Evolutionary conservation across 2,888 invertebrate genomes (phyloP).

Genomic region (Spatulosminthurus flaviceps): DNA sequence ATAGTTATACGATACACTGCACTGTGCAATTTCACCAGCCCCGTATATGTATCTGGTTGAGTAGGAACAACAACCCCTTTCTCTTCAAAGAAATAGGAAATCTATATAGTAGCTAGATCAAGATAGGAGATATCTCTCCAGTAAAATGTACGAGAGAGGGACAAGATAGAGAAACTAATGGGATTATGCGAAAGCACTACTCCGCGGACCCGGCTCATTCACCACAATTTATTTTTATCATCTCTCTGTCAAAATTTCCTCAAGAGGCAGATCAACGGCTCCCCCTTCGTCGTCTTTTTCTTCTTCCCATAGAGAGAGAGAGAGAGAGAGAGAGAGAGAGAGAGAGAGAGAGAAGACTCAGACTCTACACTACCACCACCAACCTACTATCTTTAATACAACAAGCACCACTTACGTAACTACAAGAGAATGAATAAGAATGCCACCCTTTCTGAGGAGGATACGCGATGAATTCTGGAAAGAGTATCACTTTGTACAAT

Average conservation of each 20-base stretch:
- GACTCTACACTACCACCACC: too few species aligned
- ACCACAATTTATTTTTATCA: slow-evolving; percentile 48
- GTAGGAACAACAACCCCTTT: slow-evolving; percentile 4
- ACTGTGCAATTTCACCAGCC: too few species aligned
- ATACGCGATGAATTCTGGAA: not conserved
- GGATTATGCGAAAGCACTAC: slow-evolving; percentile 25
- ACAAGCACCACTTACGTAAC: too few species aligned
- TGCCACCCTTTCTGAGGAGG: too few species aligned
- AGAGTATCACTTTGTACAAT: slow-evolving; percentile 14
- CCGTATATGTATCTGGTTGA: too few species aligned
- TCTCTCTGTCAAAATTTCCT: slow-evolving; percentile 46
- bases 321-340: too few species aligned
- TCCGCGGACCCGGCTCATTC: slow-evolving; percentile 35
- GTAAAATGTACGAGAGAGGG: not conserved
- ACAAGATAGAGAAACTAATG: slow-evolving; percentile 18
- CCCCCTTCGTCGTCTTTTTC: not conserved
- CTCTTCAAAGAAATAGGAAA: not conserved
- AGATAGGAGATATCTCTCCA: not conserved
- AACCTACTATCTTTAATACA: too few species aligned
- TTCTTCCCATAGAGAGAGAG: not conserved
- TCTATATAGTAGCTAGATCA: not conserved
- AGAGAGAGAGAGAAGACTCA: too few species aligned
- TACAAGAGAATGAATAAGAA: too few species aligned
- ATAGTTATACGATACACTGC: too few species aligned
- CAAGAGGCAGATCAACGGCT: slow-evolving; percentile 35